Conservation (phyloP, 2,888 invertebrate species). For the Andrena marginata region DNA sequence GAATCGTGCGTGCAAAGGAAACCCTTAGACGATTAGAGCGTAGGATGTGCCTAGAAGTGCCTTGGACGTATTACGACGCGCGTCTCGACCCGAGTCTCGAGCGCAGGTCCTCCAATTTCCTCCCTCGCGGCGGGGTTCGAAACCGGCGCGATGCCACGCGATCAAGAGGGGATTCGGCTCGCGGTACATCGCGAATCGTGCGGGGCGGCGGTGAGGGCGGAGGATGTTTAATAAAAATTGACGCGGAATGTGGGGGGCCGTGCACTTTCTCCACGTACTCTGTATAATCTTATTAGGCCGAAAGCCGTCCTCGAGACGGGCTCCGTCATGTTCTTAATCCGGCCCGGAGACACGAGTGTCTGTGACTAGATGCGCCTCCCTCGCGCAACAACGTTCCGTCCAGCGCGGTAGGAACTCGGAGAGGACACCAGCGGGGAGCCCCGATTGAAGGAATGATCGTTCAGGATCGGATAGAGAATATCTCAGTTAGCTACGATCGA, state of each 20-base stretch:
- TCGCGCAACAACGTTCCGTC: slow-evolving; percentile 58
- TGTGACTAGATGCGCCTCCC: slow-evolving; percentile 51
- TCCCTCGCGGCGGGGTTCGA: slow-evolving; percentile 23
- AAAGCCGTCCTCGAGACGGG: slow-evolving; percentile 66
- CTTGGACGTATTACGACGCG: slow-evolving; percentile 5
- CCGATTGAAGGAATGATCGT: slow-evolving; percentile 5
- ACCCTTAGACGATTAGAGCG: neutral
- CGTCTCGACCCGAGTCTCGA: neutral
- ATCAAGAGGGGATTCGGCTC: slow-evolving; percentile 27
- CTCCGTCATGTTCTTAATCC: slow-evolving; percentile 62
- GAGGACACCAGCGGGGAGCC: neutral
- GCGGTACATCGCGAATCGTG: slow-evolving; percentile 48
- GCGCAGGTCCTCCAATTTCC: neutral
- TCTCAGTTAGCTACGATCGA: slow-evolving; percentile 5
- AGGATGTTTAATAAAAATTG: slow-evolving; percentile 77
- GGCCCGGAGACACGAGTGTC: slow-evolving; percentile 59
- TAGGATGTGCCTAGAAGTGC: neutral
- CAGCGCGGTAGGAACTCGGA: slow-evolving; percentile 46
- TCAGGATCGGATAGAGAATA: slow-evolving; percentile 4
- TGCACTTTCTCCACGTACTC: slow-evolving; percentile 58
- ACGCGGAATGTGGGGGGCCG: slow-evolving; percentile 75
- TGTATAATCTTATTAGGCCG: slow-evolving; percentile 70
- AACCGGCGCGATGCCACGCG: slow-evolving; percentile 36
- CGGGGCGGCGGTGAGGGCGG: slow-evolving; percentile 50
- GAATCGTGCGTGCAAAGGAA: slow-evolving; percentile 1